Evolutionary conservation across 2,113 vertebrate genomes (phyloP).

Genomic region (Heterochromis multidens): DNA sequence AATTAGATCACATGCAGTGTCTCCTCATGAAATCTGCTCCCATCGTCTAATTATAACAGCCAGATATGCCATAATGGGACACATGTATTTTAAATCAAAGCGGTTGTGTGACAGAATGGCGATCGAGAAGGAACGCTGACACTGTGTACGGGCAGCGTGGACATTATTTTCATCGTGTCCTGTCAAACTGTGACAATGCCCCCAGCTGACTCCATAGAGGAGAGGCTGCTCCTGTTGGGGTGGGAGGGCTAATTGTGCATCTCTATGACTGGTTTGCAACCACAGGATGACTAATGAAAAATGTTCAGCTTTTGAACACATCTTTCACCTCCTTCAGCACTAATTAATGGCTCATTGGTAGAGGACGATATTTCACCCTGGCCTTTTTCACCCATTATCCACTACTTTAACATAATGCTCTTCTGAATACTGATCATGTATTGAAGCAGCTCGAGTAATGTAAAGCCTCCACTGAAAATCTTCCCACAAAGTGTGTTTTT

Average conservation of each 20-base stretch:
- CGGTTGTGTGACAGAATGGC: slow-evolving; percentile 16
- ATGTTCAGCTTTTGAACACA: slow-evolving; percentile 66
- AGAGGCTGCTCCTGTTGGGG: not conserved
- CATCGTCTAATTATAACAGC: slow-evolving; percentile 70
- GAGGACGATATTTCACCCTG: slow-evolving; percentile 50
- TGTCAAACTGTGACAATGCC: slow-evolving; percentile 2
- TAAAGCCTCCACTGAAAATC: slow-evolving; percentile 64
- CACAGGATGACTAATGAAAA: slow-evolving; percentile 71
- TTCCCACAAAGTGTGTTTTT: slow-evolving; percentile 72
- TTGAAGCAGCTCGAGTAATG: slow-evolving; percentile 59
- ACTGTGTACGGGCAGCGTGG: not conserved
- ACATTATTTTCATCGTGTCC: not conserved
- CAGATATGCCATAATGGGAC: slow-evolving; percentile 62
- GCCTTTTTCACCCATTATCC: slow-evolving; percentile 67
- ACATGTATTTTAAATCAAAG: slow-evolving; percentile 56
- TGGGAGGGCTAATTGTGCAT: slow-evolving; percentile 54
- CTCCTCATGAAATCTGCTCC: slow-evolving; percentile 66
- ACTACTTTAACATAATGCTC: slow-evolving; percentile 50
- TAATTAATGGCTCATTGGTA: slow-evolving; percentile 74
- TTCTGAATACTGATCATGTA: slow-evolving; percentile 67
- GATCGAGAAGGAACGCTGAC: not conserved
- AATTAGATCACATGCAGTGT: slow-evolving; percentile 74
- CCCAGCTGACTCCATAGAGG: not conserved
- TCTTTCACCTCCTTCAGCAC: slow-evolving; percentile 70
- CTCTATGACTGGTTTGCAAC: slow-evolving; percentile 50